Evolutionary conservation across 2,113 vertebrate genomes (phyloP).

Genomic region (Lampris incognitus): DNA sequence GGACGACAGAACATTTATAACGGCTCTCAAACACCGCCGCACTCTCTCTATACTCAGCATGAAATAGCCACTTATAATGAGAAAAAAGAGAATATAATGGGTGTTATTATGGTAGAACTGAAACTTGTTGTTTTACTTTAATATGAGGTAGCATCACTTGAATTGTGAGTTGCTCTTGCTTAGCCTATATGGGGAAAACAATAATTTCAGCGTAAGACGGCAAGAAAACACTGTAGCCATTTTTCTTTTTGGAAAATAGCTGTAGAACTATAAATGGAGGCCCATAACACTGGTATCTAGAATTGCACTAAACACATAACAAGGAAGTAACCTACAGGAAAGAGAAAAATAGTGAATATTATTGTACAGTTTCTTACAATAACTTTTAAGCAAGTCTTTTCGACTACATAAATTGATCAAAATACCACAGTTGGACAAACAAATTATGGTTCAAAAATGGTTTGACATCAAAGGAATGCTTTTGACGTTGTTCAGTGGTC

Average conservation of each 20-base stretch:
- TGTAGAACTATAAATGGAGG: constrained; percentile 59
- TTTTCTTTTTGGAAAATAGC: constrained; percentile 65
- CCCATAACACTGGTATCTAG: constrained; percentile 59
- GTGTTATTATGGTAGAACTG: constrained; percentile 86
- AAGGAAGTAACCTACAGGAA: constrained; percentile 34
- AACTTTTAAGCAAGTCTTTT: constrained; percentile 5
- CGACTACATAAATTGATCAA: neutral
- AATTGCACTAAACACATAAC: constrained; percentile 30
- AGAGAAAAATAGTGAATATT: constrained; percentile 19
- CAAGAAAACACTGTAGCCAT: constrained; percentile 73
- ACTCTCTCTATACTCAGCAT: constrained; percentile 70
- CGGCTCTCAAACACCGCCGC: constrained; percentile 11
- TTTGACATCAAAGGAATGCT: neutral
- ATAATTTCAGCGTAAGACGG: constrained; percentile 85
- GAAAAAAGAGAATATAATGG: constrained; percentile 77
- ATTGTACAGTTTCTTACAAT: constrained; percentile 20
- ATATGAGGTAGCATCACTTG: constrained; percentile 89
- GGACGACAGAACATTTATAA: constrained; percentile 69
- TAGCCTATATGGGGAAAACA: constrained; percentile 89
- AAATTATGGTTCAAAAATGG: neutral
- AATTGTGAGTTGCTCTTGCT: constrained; percentile 89
- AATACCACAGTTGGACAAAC: neutral
- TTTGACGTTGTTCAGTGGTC: neutral
- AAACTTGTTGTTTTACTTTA: constrained; percentile 89
- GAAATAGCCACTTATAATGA: constrained; percentile 75